Evolutionary conservation across 1,140 invertebrate species (phyloP), one percentile per base, ranked within the genome.

Genomic region (Meteorus sp.): DNA sequence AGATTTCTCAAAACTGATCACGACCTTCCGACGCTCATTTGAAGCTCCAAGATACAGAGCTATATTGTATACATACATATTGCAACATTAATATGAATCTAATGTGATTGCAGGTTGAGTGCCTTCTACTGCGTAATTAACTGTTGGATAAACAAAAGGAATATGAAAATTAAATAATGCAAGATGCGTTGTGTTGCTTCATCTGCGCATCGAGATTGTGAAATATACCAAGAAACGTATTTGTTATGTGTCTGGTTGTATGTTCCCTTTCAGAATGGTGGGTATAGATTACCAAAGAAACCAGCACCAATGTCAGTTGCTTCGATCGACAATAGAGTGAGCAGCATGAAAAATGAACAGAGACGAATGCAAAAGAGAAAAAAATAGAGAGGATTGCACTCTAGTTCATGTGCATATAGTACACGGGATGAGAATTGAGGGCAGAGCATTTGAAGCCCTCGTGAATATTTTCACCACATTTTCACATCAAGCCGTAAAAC

Each of bases 1-100:
- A 51, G 47, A 51, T 51, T 51, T 35, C 47, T 51, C 9, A 13
- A 51, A 51, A 51, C 47, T 51, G 47, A 51, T 51, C 31, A n/a
- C n/a, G 47, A 51, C 47, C 27, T 51, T 25, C 47, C 25, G 11
- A 51, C 23, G 22, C 47, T 35, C 27, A 13, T 47, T 9, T 25
- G 20, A 47, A 2, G 6, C 13, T 27, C n/a, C 22, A 27, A 47
- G 19, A 25, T 23, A 29, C 4, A 29, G 27, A 29, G 9, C 11
- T 8, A 47, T n/a, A 47, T 47, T 47, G 44, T 19, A 44, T n/a
- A 29, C 27, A 11, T 7, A 33, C 29, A 33, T 11, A n/a, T 33
- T 11, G 29, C 15, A 13, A 39, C 15, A 39, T 39, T 51, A 51
- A 51, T n/a, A n/a, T n/a, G n/a, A 51, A 17, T 25, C 13, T 6